Percentiles rank a stretch among this genome's conserved stretches.
These are phyloP conservation scores for Meteorus cinctellus DNA, from an alignment of 2,888 invertebrate species.

Conservation along the genomic window DNA sequence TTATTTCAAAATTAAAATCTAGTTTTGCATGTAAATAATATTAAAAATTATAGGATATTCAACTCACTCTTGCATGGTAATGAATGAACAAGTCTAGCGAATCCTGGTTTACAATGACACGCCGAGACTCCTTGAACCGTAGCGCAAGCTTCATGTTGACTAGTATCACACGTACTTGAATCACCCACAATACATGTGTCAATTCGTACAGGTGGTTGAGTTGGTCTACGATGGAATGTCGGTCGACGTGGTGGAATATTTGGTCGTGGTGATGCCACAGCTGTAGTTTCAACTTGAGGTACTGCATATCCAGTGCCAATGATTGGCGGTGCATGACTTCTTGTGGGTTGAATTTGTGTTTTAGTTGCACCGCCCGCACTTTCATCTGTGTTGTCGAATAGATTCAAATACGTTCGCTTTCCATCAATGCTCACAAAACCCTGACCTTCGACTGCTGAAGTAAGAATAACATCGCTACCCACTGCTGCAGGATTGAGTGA, in stretches of 20 bases:
- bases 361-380: slow-evolving; percentile 62
- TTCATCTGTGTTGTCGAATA: slow-evolving; percentile 81
- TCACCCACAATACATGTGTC: slow-evolving; percentile 96
- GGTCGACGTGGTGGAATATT: slow-evolving; percentile 75
- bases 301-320: slow-evolving; percentile 78
- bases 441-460: slow-evolving; percentile 84
- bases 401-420: slow-evolving; percentile 89
- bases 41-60: not conserved
- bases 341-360: slow-evolving; percentile 67
- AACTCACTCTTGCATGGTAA: slow-evolving; percentile 68
- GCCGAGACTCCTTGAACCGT: slow-evolving; percentile 88
- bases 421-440: slow-evolving; percentile 95
- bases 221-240: slow-evolving; percentile 77
- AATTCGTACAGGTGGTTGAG: slow-evolving; percentile 84
- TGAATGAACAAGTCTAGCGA: slow-evolving; percentile 67
- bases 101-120: slow-evolving; percentile 88
- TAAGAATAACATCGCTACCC: slow-evolving; percentile 81
- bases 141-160: slow-evolving; percentile 90
- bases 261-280: slow-evolving; percentile 66
- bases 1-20: slow-evolving; percentile 10
- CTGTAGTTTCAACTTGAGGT: slow-evolving; percentile 77
- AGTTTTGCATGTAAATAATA: slow-evolving; percentile 24
- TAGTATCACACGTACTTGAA: slow-evolving; percentile 90
- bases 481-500: slow-evolving; percentile 60
- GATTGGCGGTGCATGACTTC: slow-evolving; percentile 63